Evolutionary conservation across 2,888 invertebrate species (phyloP), one percentile per base, ranked within the genome.

Genomic region (Coenonympha arcania): DNA sequence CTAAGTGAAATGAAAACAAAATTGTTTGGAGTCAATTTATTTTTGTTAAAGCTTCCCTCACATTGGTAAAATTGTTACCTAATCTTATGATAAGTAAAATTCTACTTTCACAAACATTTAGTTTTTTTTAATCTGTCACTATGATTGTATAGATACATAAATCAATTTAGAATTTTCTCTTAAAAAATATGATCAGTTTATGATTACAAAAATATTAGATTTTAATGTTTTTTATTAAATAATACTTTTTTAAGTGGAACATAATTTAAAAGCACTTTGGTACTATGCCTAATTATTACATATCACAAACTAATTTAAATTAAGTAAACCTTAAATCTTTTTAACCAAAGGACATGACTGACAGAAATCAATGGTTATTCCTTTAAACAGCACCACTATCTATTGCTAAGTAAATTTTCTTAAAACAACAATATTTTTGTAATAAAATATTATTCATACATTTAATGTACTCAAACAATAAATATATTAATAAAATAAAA

Each of bases 1-100:
- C 3, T 9, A 9, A 9, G 1, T 9, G 9, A 20, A 37, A 37
- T 24, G 20, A 3, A 39, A 22, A 24, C 8, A 15, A 13, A 13
- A 4, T 15, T 16, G 31, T 15, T 24, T 41, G 18, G 15, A 30
- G 26, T 24, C 48, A 18, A 39, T 34, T 47, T 46, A 48, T 58
- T 57, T 50, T 72, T 70, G 68, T 63, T 66, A 62, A 59, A 60
- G 59, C 60, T 59, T 56, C 34, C 34, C 40, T 57, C 52, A 60
- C 54, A 61, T 57, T 55, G 53, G 52, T 57, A 56, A 48, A 57
- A 54, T 44, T 19, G 30, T 20, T 33, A n/a, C n/a, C n/a, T n/a
- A 30, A 34, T 39, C 20, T 22, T 30, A 48, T 18, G 41, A n/a
- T 37, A 19, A 24, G 13, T 37, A 33, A 22, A 47, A 47, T 22